Base-by-base conservation (phyloP, 1,140 invertebrate species). In the Drosophila sp. region DNA sequence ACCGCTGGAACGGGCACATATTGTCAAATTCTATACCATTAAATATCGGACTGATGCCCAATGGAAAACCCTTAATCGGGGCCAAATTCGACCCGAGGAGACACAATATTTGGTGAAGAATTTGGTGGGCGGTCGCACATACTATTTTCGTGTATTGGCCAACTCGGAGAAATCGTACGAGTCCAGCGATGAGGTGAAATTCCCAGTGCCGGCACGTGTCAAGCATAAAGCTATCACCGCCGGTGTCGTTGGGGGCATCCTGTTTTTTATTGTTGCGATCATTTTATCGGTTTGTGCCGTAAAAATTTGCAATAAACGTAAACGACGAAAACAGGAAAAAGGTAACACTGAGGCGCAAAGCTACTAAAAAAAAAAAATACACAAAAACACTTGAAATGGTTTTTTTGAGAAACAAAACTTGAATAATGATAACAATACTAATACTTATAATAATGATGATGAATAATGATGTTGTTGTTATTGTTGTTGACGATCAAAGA, bases 181-280 rank as follows among this genome's bases (percentile, higher is more conserved):
- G 90, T 95, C 94, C 74, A 97, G 96, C 66, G 96, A 97, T 63
- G 95, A 96, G 93, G 95, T 97, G 70, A 96, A 96, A 92, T 97
- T 96, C 93, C 95, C 96, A 44, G 96, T 98, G 76, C 97, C 97
- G 72, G 96, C 96, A 62, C 94, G 96, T 75, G 96, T 97, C 62
- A 97, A 97, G 92, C 96, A 97, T 93, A 97, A 97, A 94, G 97
- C 97, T 68, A 97, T 98, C 92, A 98, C 97, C 71, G 97, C 97
- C 76, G 97, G 97, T 47, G 96, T 98, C 71, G 97, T 98, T 61
- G 98, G 97, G 79, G 97, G 97, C 73, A 97, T 99, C 87, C 94
- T 98, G 80, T 98, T 98, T 94, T 98, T 98, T 95, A 97, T 98
- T 90, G 97, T 98, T 84, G 97, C 97, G 91, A 98, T 98, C 92